Base-by-base conservation (phyloP, 92 coral and sea anemone species). In the Phenganax subtilis region DNA sequence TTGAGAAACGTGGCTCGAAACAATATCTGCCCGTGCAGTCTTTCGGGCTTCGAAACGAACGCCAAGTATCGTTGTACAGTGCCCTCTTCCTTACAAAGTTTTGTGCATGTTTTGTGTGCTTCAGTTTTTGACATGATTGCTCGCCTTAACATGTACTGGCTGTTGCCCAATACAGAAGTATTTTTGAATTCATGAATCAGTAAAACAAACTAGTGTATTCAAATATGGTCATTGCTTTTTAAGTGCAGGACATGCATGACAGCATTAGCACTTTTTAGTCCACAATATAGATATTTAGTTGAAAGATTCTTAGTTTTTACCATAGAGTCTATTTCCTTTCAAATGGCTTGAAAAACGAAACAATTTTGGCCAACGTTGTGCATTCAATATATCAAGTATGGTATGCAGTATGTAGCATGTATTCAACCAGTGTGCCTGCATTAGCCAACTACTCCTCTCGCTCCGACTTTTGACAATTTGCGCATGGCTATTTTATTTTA, bases 1-100 rank as follows among this genome's bases (percentile, higher is more conserved):
- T 79, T 65, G 30, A n/a, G 74, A 51, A 63, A 64, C 83, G 83
- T 79, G 83, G 60, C 62, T 63, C 51, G 69, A 52, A 79, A 79
- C 83, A 65, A 79, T 62, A 79, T 79, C 25, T 17, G 63, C 80
- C 80, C 62, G 64, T 68, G 73, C 73, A 68, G 47, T 30, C n/a
- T 28, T 61, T 12, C 67, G 25, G 25, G 67, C 27, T 61, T 61
- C 67, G 25, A 14, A 61, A 68, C 73, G 29, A 68, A 37, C 54
- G 37, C 53, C 73, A 30, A 28, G 72, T 67, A 28, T 28, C 51
- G 54, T 17, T 6, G 31, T 68, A 6, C 10, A 14, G 9, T 12
- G 47, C 54, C n/a, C 73, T 68, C 9, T 1, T n/a, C 12, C 6
- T 10, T 2, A n/a, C 3, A 0, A 51, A 68, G 16, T 68, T 30